Evolutionary conservation across 2,113 vertebrate species (phyloP), one percentile per base, ranked within the genome.

Genomic region (Thamnaconus septentrionalis): DNA sequence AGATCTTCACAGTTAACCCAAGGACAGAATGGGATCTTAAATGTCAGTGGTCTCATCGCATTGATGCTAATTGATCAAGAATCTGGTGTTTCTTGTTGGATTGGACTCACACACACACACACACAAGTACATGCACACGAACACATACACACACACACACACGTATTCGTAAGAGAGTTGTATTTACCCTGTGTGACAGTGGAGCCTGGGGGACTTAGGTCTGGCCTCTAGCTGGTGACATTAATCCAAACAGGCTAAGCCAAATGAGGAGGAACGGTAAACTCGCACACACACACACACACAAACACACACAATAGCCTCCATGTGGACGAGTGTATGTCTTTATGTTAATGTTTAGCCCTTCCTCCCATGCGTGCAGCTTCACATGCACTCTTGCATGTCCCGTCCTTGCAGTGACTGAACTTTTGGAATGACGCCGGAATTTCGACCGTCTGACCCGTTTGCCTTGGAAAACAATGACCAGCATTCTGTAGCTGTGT

Each of bases 221-320:
- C 81, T 82, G 78, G 78, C 79, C 83, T 83, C 73, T 72, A 60
- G 70, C 73, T 70, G 78, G 54, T 89, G 82, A 88, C 86, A 85
- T 75, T 88, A 84, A 87, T 86, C 82, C 78, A 87, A 85, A 86
- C 82, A 71, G 83, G 80, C 86, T 88, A 76, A 76, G 60, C 66
- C 73, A 85, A 86, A 88, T 78, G 64, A 88, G 72, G 73, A 76
- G 74, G 71, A 88, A 80, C 59, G 5, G 55, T 71, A 74, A 66
- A 76, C 75, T 59, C 58, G 59, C 72, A 61, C 74, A 69, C 66
- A 53, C 61, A 61, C 52, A 63, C 44, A 43, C 66, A 65, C 68
- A 52, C 18, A 31, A 31, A 31, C 18, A 31, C 18, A 31, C 18
- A 31, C 18, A 2, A 31, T 50, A 56, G 52, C 57, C 56, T 41